Percentiles rank a stretch among this genome's conserved stretches.
Evolutionary conservation across 2,113 vertebrate genomes (phyloP).

Genomic region (Macrotis lagotis): DNA sequence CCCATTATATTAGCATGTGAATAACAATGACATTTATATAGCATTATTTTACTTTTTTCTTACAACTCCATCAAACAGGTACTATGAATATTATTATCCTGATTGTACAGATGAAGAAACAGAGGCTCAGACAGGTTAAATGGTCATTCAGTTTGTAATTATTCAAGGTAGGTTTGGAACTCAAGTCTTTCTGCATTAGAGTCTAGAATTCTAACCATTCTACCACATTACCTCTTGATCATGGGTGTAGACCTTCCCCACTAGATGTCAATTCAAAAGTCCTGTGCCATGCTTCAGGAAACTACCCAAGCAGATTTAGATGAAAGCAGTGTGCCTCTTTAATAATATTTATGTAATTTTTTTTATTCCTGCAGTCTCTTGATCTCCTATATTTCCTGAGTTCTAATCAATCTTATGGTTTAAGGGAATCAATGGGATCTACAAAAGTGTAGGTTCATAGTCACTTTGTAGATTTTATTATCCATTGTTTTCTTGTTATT

Average conservation of each 20-base stretch:
- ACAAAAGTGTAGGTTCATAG: not conserved
- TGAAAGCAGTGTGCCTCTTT: not conserved
- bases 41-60: not conserved
- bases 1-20: not conserved
- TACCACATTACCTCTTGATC: not conserved
- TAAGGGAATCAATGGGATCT: not conserved
- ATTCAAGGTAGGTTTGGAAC: not conserved
- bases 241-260: not conserved
- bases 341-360: not conserved
- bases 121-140: not conserved
- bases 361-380: not conserved
- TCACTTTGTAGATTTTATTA: not conserved
- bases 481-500: not conserved
- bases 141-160: not conserved
- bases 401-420: not conserved
- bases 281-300: not conserved
- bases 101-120: not conserved
- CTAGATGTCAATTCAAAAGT: not conserved
- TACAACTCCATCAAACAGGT: not conserved
- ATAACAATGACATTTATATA: not conserved
- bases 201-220: not conserved
- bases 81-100: not conserved
- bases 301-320: not conserved
- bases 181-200: not conserved
- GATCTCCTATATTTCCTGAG: not conserved